These are phyloP conservation scores for Diarsia mendica DNA, from an alignment of 2,888 invertebrate genomes.

Conservation along the genomic window DNA sequence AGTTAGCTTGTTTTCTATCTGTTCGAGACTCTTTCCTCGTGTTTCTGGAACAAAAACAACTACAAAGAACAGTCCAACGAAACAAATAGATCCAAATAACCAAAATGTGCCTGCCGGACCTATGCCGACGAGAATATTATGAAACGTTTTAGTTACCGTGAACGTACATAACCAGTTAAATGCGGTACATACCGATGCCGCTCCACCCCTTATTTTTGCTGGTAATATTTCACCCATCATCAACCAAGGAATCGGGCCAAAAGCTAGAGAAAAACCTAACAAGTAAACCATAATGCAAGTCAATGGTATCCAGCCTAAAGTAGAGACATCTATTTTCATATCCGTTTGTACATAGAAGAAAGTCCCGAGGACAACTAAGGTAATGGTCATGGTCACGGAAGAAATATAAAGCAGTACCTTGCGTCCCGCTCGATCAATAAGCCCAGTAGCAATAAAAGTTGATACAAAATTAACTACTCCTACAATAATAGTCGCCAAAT, in stretches of 20 bases:
- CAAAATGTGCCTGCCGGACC: constrained; percentile 95
- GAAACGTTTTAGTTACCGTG: constrained; percentile 96
- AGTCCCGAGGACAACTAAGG: constrained; percentile 93
- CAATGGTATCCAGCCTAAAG: constrained; percentile 94
- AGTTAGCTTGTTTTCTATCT: constrained; percentile 96
- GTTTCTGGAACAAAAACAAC: constrained; percentile 97
- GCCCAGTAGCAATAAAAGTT: constrained; percentile 95
- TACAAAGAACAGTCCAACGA: constrained; percentile 94
- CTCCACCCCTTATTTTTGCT: constrained; percentile 96
- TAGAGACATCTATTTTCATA: constrained; percentile 86
- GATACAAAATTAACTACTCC: constrained; percentile 97
- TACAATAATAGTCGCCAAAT: constrained; percentile 95
- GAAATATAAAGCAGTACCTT: constrained; percentile 96
- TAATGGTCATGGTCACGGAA: constrained; percentile 94
- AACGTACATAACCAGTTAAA: constrained; percentile 98
- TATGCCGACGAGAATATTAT: constrained; percentile 91
- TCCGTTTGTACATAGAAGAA: constrained; percentile 93
- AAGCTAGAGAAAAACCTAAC: constrained; percentile 96
- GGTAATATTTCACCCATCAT: constrained; percentile 98
- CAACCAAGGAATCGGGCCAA: constrained; percentile 95
- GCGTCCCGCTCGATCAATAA: constrained; percentile 97
- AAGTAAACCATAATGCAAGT: constrained; percentile 95
- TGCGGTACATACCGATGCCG: constrained; percentile 96
- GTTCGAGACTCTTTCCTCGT: constrained; percentile 97
- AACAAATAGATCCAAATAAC: constrained; percentile 94